Evolutionary conservation across 1,140 invertebrate species (phyloP), one percentile per base, ranked within the genome.

Genomic region (Musca vetustissima): DNA sequence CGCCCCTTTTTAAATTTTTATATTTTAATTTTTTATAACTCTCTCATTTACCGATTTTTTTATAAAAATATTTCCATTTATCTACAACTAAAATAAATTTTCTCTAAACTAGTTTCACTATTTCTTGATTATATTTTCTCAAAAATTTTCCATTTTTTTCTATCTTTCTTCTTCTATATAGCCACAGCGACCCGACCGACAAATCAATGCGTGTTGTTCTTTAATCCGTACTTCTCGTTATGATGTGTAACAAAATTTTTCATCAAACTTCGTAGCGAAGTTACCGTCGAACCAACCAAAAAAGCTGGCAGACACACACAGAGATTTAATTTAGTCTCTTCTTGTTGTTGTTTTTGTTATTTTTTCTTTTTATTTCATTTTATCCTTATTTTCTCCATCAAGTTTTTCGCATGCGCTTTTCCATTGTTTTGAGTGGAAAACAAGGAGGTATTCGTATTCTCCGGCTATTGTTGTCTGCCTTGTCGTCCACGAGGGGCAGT

Each of bases 181-280:
- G 9, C 21, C n/a, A 9, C 21, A 52, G 7, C 21, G n/a, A 19
- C 19, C n/a, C 57, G 57, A 61, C 55, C 57, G 28, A 11, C 11
- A 61, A n/a, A n/a, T 61, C 17, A 43, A 43, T 61, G 28, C 28
- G 19, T 36, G 28, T 61, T 36, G 32, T 61, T 61, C 36, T 28
- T 61, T 61, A 61, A 61, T 61, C 57, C 28, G 57, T 36, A 61
- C 57, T 61, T 61, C 32, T 61, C 57, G 57, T 61, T 36, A 61
- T 43, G 36, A 43, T 61, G 57, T 61, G 57, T 61, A 61, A 61
- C 57, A 61, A 43, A n/a, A 43, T 61, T 61, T 61, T 59, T 19
- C 28, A 61, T 1, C 36, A 43, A 43, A 61, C 57, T 61, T 61
- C 57, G 57, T 61, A 19, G 57, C 57, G 57, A 61, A 61, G 57